phyloP scores from a whole-genome alignment of 1,140 invertebrate genomes.

The Drosophila mayri region DNA sequence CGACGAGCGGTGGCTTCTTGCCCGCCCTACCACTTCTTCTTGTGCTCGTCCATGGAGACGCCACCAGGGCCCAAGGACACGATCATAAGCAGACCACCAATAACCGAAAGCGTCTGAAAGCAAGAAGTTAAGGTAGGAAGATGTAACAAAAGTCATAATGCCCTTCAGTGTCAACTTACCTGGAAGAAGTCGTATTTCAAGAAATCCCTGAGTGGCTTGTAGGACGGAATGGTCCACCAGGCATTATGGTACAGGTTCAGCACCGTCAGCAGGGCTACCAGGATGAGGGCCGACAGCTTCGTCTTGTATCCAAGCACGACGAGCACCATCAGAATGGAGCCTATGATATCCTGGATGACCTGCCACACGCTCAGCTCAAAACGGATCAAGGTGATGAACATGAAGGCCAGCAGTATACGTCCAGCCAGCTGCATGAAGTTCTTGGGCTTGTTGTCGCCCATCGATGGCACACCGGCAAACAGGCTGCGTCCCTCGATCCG shows the following conservation, averaged over 20 bases:
- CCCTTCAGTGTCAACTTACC: slow-evolving; percentile 86
- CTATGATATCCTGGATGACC: slow-evolving; percentile 95
- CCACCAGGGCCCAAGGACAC: slow-evolving; percentile 99
- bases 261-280: slow-evolving; percentile 95
- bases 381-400: slow-evolving; percentile 98
- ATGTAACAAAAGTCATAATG: background rate
- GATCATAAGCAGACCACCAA: slow-evolving; percentile 99
- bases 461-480: slow-evolving; percentile 98
- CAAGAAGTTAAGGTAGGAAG: background rate
- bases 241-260: slow-evolving; percentile 99
- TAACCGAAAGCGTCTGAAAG: slow-evolving; percentile 97
- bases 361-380: slow-evolving; percentile 96
- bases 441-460: slow-evolving; percentile 99
- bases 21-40: slow-evolving; percentile 96
- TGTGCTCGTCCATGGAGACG: slow-evolving; percentile 99
- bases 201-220: slow-evolving; percentile 98
- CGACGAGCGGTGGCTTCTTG: slow-evolving; percentile 7
- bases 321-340: slow-evolving; percentile 97
- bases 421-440: slow-evolving; percentile 98
- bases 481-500: slow-evolving; percentile 95
- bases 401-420: slow-evolving; percentile 97
- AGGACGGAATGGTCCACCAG: slow-evolving; percentile 98
- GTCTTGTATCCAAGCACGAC: slow-evolving; percentile 99
- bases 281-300: slow-evolving; percentile 97
- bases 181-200: slow-evolving; percentile 99